Percentiles rank a stretch among this genome's conserved stretches.
Evolutionary conservation across 1,140 invertebrate species (phyloP).

Genomic region (Varroa destructor): DNA sequence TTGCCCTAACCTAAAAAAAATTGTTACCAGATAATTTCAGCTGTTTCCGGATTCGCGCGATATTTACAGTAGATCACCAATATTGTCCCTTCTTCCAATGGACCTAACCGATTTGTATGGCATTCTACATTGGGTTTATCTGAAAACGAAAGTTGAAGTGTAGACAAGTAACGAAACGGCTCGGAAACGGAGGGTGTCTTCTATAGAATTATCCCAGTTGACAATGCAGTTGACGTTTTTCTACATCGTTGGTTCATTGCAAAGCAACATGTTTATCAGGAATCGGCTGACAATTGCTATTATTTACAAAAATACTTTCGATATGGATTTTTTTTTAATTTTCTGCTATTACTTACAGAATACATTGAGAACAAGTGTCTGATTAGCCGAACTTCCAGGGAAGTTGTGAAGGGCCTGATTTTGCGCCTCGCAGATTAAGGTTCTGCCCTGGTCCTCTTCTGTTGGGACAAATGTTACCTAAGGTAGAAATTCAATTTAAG

Average conservation of each 20-base stretch:
- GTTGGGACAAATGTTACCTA: slow-evolving; percentile 23
- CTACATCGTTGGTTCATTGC: too few relatives aligned
- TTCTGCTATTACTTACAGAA: background rate
- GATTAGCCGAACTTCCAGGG: slow-evolving; percentile 15
- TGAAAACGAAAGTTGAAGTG: background rate
- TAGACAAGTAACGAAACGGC: too few relatives aligned
- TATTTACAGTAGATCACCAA: slow-evolving; percentile 11
- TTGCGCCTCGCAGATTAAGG: slow-evolving; percentile 6
- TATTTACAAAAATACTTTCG: too few relatives aligned
- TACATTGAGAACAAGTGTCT: slow-evolving; percentile 19
- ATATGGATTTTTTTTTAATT: too few relatives aligned
- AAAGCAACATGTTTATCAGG: too few relatives aligned
- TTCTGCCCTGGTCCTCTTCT: slow-evolving; percentile 23
- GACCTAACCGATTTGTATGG: background rate
- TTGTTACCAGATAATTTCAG: slow-evolving; percentile 19
- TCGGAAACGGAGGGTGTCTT: too few relatives aligned
- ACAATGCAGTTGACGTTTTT: too few relatives aligned
- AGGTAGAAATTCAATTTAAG: too few relatives aligned
- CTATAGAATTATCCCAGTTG: too few relatives aligned
- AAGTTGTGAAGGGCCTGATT: slow-evolving; percentile 26
- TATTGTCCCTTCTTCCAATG: slow-evolving; percentile 15
- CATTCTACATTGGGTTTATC: slow-evolving; percentile 19
- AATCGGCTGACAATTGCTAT: too few relatives aligned
- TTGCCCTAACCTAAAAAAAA: too few relatives aligned
- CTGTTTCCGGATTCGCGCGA: slow-evolving; percentile 15